These are phyloP conservation scores for Redunca redunca DNA, from an alignment of 2,113 vertebrate species.

Conservation along the genomic window DNA sequence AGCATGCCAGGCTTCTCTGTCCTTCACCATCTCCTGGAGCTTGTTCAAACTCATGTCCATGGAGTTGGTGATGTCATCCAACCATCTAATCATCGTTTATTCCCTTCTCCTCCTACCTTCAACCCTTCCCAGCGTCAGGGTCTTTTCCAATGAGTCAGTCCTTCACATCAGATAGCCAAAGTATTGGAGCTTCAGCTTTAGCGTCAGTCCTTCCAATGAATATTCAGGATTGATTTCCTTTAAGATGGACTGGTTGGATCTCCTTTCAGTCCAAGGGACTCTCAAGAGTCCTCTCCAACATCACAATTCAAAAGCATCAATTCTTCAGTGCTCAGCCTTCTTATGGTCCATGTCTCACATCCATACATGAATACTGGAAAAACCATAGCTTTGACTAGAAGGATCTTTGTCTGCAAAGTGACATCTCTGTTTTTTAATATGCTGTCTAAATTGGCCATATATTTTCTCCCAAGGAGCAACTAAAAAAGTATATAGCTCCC, in stretches of 20 bases:
- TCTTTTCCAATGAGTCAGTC: neutral
- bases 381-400: neutral
- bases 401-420: neutral
- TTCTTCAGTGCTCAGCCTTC: neutral
- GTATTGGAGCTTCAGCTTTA: neutral
- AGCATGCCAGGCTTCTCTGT: neutral
- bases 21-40: neutral
- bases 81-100: neutral
- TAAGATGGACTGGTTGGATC: neutral
- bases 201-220: neutral
- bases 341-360: neutral
- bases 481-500: neutral
- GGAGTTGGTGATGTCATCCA: neutral
- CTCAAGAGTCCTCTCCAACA: neutral
- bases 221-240: neutral
- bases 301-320: neutral
- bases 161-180: neutral
- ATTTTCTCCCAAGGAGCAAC: neutral
- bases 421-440: neutral
- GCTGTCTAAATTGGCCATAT: neutral
- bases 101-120: neutral
- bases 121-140: neutral
- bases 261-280: neutral
- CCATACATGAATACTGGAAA: neutral
- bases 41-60: neutral